Evolutionary conservation across 1,140 invertebrate genomes (phyloP).

Genomic region (Hycleus phaleratus): DNA sequence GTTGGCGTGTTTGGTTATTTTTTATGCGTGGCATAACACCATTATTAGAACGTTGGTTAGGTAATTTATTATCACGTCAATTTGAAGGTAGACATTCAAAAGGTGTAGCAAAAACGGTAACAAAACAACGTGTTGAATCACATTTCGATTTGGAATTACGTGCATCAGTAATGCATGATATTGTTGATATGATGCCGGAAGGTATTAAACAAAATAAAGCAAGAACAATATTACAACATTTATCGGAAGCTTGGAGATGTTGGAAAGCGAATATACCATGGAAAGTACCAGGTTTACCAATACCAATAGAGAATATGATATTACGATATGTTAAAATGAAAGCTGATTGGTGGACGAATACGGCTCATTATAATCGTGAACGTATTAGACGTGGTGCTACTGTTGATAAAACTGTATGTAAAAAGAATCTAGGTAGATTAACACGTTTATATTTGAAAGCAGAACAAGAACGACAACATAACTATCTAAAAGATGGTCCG

Average conservation of each 20-base stretch:
- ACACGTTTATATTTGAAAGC: conserved; percentile 96
- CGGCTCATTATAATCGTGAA: conserved; percentile 98
- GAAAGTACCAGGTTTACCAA: conserved; percentile 97
- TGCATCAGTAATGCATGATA: conserved; percentile 99
- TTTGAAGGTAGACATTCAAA: conserved; percentile 99
- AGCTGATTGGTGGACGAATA: conserved; percentile 99
- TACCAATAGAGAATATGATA: conserved; percentile 99
- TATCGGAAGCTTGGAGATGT: conserved; percentile 98
- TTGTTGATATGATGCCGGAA: conserved; percentile 99
- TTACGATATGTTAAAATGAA: conserved; percentile 99
- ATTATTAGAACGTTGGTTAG: conserved; percentile 94
- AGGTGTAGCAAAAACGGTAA: conserved; percentile 98
- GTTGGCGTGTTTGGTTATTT: conserved; percentile 99
- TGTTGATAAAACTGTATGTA: conserved; percentile 99
- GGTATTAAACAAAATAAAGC: conserved; percentile 99
- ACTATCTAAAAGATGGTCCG: conserved; percentile 98
- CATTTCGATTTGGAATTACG: conserved; percentile 98
- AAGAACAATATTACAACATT: conserved; percentile 95
- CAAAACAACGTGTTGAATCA: conserved; percentile 97
- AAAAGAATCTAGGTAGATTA: conserved; percentile 96
- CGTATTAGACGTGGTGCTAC: conserved; percentile 87
- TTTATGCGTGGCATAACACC: conserved; percentile 99
- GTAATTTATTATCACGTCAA: conserved; percentile 94
- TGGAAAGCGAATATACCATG: conserved; percentile 99
- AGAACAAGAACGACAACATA: conserved; percentile 98